Evolutionary conservation across 2,888 invertebrate genomes (phyloP).

Genomic region (Ischnus inquisitorius): DNA sequence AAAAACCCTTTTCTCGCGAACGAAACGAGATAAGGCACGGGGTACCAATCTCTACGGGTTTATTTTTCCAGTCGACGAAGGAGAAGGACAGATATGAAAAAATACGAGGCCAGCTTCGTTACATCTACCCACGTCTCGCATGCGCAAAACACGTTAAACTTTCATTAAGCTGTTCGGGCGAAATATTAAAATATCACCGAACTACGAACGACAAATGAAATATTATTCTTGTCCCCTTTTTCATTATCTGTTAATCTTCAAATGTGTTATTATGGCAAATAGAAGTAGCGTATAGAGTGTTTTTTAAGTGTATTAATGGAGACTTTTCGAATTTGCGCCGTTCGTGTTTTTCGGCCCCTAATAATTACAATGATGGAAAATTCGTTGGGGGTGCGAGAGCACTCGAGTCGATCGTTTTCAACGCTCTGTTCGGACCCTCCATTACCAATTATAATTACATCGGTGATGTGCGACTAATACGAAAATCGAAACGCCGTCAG

Average conservation of each 20-base stretch:
- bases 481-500: neutral
- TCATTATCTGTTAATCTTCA: neutral
- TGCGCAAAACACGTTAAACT: neutral
- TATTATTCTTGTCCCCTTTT: neutral
- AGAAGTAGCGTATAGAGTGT: neutral
- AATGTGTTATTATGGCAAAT: slow-evolving; percentile 4
- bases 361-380: neutral
- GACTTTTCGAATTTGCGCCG: neutral
- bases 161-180: neutral
- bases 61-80: neutral
- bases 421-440: neutral
- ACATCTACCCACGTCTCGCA: neutral
- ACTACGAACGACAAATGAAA: neutral
- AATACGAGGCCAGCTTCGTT: neutral
- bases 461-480: neutral
- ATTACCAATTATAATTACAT: neutral
- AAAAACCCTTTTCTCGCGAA: slow-evolving; percentile 8
- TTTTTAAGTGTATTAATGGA: neutral
- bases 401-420: neutral
- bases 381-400: neutral
- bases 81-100: neutral
- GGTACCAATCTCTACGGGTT: neutral
- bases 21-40: slow-evolving; percentile 10
- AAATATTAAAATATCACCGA: neutral
- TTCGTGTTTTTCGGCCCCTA: neutral